Conservation (phyloP, 2,797 vertebrate species). For the Hapalemur alaotrensis region DNA sequence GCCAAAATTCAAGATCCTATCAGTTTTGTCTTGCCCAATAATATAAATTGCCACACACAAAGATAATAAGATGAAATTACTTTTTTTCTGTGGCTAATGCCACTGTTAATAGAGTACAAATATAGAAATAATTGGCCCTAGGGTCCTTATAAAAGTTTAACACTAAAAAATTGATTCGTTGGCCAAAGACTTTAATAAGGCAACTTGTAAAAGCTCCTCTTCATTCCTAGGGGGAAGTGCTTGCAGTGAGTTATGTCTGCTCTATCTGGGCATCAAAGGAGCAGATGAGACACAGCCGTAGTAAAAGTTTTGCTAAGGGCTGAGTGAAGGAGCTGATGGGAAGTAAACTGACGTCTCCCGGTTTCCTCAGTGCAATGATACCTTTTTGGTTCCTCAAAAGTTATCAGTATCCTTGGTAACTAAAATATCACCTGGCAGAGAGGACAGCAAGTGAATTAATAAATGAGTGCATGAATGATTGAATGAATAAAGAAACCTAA, state of each 20-base stretch:
- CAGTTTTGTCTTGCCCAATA: not conserved
- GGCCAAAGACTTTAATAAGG: not conserved
- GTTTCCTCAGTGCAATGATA: not conserved
- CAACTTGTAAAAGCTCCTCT: not conserved
- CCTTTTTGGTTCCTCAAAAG: not conserved
- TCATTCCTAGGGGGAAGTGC: not conserved
- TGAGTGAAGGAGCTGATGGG: not conserved
- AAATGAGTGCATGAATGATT: not conserved
- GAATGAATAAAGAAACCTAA: not conserved
- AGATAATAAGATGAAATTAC: constrained; percentile 31
- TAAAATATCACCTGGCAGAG: not conserved
- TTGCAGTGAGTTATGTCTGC: not conserved
- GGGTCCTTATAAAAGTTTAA: constrained; percentile 28
- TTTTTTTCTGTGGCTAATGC: not conserved
- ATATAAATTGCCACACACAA: constrained; percentile 3
- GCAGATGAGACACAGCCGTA: not conserved
- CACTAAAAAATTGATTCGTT: constrained; percentile 38
- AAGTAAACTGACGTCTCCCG: not conserved
- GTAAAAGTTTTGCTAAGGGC: not conserved
- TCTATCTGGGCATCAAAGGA: not conserved
- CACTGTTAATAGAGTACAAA: constrained; percentile 18
- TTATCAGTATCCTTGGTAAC: not conserved
- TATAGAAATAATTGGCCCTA: not conserved
- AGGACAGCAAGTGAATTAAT: not conserved
- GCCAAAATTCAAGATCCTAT: constrained; percentile 35